phyloP scores from a whole-genome alignment of 2,888 invertebrate genomes.

The Tenodera sinensis region DNA sequence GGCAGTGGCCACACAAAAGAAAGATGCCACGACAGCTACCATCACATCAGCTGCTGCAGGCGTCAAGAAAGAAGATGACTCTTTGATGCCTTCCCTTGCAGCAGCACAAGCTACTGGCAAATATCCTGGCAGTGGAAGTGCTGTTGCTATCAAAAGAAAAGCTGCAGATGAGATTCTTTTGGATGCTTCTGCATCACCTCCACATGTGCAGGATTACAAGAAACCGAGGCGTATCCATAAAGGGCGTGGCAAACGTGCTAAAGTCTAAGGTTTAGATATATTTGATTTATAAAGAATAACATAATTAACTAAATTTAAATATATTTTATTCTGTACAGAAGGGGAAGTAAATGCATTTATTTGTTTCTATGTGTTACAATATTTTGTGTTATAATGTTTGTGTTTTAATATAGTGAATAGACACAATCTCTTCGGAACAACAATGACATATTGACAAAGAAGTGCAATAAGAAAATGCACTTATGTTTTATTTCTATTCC shows the following conservation, averaged over 20 bases:
- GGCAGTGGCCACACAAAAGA: neutral
- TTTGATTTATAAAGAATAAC: neutral
- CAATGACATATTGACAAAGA: neutral
- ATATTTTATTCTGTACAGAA: neutral
- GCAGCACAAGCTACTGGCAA: neutral
- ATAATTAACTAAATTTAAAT: neutral
- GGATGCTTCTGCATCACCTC: neutral
- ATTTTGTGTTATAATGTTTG: neutral
- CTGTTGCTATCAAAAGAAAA: neutral
- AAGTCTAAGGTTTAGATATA: neutral
- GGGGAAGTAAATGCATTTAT: neutral
- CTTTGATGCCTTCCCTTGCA: neutral
- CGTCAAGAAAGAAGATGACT: neutral
- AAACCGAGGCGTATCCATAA: constrained; percentile 15
- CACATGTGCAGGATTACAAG: neutral
- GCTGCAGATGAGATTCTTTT: neutral
- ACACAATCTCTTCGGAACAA: neutral
- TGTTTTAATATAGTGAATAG: neutral
- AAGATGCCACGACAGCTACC: neutral
- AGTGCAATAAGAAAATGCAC: neutral
- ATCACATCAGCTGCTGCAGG: neutral
- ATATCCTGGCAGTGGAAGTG: neutral
- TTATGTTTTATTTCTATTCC: neutral
- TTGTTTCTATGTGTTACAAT: neutral
- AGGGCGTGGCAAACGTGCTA: constrained; percentile 17